Evolutionary conservation across 2,888 invertebrate species (phyloP).

Genomic region (Heliconius erato): DNA sequence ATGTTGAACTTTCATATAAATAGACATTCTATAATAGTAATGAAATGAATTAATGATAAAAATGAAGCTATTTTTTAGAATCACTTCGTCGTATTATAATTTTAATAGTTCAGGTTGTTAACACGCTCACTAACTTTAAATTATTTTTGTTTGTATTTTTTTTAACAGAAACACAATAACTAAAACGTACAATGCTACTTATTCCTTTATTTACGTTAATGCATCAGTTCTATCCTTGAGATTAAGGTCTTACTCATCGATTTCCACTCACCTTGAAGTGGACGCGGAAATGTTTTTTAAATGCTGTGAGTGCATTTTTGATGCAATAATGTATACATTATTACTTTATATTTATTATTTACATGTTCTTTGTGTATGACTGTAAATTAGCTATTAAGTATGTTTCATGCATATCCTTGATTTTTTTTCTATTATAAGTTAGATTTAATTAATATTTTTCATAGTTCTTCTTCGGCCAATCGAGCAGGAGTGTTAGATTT

Average conservation of each 20-base stretch:
- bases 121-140: slow-evolving; percentile 27
- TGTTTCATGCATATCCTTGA: no score
- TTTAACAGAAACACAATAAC: not conserved
- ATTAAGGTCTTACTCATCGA: slow-evolving; percentile 44
- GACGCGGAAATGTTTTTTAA: slow-evolving; percentile 43
- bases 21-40: not conserved
- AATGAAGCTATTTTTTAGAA: slow-evolving; percentile 8
- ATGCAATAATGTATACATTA: slow-evolving; percentile 5
- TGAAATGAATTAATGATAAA: not conserved
- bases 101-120: slow-evolving; percentile 30
- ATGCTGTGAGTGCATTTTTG: slow-evolving; percentile 22
- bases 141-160: slow-evolving; percentile 15
- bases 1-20: slow-evolving; percentile 27
- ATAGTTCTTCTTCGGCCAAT: no score
- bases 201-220: slow-evolving; percentile 36
- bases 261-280: slow-evolving; percentile 42
- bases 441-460: no score
- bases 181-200: slow-evolving; percentile 11
- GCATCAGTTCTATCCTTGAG: slow-evolving; percentile 46
- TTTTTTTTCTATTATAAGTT: no score
- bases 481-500: no score
- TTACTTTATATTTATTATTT: not conserved
- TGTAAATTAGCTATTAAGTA: not conserved
- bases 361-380: slow-evolving; percentile 1
- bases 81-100: slow-evolving; percentile 24